Percentiles rank a stretch among this genome's conserved stretches.
Conservation (phyloP, 2,113 vertebrate genomes). For the Probosciger aterrimus region DNA sequence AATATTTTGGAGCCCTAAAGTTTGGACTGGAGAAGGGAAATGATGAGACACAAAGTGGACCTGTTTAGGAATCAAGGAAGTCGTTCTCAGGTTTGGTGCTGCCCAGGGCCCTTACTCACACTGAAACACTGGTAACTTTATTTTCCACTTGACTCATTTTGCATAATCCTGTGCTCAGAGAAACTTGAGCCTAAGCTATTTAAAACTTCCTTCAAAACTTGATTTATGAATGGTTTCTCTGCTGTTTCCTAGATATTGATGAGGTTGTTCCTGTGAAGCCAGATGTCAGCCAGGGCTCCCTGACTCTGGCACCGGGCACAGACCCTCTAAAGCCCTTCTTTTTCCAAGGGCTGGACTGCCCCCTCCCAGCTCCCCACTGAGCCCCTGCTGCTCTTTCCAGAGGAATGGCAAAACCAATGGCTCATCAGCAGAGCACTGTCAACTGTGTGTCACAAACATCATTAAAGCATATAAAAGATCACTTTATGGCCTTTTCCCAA, state of each 20-base stretch:
- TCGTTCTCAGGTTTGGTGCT: constrained; percentile 1
- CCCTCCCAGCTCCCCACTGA: accelerated
- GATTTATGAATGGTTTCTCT: not conserved
- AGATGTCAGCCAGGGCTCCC: not conserved
- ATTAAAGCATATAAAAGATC: accelerated
- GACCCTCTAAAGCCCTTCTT: accelerated
- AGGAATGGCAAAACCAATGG: accelerated
- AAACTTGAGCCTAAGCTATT: not conserved
- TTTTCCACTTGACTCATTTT: constrained; percentile 49
- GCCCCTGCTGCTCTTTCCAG: not conserved
- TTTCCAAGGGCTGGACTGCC: not conserved
- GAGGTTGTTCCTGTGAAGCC: not conserved
- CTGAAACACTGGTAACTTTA: constrained; percentile 36
- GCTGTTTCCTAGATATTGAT: not conserved
- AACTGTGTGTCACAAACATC: accelerated
- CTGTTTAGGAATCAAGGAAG: constrained; percentile 40
- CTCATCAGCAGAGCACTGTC: not conserved
- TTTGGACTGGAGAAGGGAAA: not conserved
- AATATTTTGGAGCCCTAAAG: not conserved
- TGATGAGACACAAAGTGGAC: constrained; percentile 20
- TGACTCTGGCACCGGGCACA: accelerated
- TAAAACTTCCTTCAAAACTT: not conserved
- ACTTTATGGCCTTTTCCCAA: accelerated
- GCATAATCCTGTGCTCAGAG: not conserved
- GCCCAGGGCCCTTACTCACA: not conserved